Evolutionary conservation across 2,113 vertebrate genomes (phyloP), one percentile per base, ranked within the genome.

Genomic region (Chrysemys picta): DNA sequence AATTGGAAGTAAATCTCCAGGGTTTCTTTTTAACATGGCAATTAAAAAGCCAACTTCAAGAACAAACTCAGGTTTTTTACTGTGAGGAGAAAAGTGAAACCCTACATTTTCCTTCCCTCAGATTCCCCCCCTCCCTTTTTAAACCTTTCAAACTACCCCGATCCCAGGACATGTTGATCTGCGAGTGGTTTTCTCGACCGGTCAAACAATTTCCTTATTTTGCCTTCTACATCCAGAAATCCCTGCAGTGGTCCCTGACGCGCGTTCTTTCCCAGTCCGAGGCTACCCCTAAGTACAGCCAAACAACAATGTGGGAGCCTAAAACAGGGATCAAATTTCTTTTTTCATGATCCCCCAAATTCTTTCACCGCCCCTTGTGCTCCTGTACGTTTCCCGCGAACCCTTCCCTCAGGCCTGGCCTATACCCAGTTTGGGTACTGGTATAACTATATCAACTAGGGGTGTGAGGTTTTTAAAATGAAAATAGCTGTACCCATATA

Each of bases 1-100:
- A 62, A 90, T 84, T 90, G 82, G 54, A 47, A 69, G 52, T 35
- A n/a, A 80, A 83, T 53, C 82, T 53, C 29, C 72, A 47, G 89
- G 89, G 75, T 82, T 38, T 76, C 75, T 29, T 17, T 83, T 80
- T 85, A 75, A 90, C 45, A 24, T 29, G 82, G 45, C 89, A 56
- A 79, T 90, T 85, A 80, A 90, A 85, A 35, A 50, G 16, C 52
- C 38, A 57, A n/a, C 89, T 84, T 80, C 82, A 85, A 85, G 84
- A 29, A 16, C 79, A n/a, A 76, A 45, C 52, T 54, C 65, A 4
- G 89, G 72, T 78, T 90, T 90, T 89, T 84, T 69, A 14, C 50
- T 49, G 49, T 49, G 49, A 38, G 24, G 38, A 50, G 49, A 49
- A 31, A 80, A 53, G 45, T 25, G 25, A 53, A 35, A n/a, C 79